Percentiles rank a stretch among this genome's conserved stretches.
Conservation (phyloP, 2,113 vertebrate genomes). For the Aramus guarauna region DNA sequence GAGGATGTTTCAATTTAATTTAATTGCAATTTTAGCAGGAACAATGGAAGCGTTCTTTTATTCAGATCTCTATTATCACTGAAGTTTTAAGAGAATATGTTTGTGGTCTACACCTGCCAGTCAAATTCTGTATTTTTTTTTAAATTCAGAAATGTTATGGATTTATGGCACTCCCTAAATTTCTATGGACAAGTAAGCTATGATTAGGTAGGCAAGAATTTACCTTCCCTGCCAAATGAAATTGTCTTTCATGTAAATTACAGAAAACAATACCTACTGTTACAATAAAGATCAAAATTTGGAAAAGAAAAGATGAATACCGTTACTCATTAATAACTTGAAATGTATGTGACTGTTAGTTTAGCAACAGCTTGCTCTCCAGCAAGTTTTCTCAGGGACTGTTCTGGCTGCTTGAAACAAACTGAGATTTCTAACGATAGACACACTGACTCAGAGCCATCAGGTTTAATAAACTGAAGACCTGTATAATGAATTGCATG, state of each 20-base stretch:
- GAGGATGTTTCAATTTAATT: not conserved
- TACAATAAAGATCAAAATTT: not conserved
- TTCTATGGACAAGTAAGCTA: not conserved
- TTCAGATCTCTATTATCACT: not conserved
- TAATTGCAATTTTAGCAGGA: not conserved
- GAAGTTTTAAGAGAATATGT: not conserved
- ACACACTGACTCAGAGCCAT: not conserved
- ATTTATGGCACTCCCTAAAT: not conserved
- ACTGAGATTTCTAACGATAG: not conserved
- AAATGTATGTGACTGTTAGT: not conserved
- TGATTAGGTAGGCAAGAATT: not conserved
- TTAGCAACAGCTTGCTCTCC: not conserved
- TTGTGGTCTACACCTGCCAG: not conserved
- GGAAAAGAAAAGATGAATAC: not conserved
- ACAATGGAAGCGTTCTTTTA: not conserved
- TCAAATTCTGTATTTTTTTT: not conserved
- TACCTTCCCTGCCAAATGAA: not conserved
- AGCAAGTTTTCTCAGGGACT: not conserved
- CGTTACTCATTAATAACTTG: not conserved
- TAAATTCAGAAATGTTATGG: not conserved
- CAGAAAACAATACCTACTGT: not conserved
- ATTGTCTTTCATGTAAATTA: not conserved
- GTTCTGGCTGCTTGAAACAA: not conserved
- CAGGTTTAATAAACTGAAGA: not conserved
- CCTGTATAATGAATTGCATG: not conserved